Conservation (phyloP, 2,797 vertebrate genomes). For the Myripristis jacobus region DNA sequence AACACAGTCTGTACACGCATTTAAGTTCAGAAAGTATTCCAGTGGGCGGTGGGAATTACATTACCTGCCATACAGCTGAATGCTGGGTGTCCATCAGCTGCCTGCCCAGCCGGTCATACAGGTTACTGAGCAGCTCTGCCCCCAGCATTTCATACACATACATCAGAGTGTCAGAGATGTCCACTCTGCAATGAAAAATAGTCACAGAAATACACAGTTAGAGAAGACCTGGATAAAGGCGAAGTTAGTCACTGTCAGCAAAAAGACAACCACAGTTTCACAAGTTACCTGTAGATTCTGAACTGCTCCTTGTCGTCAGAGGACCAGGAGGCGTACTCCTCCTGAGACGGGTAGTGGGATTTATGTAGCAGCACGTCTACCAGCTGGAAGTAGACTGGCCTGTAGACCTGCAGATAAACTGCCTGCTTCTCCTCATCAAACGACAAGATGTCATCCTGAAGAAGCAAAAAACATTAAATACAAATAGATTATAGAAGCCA, state of each 20-base stretch:
- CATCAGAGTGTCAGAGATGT: constrained; percentile 99
- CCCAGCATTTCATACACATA: constrained; percentile 99
- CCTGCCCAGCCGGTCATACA: constrained; percentile 94
- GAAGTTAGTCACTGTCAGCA: not conserved
- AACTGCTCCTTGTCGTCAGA: constrained; percentile 98
- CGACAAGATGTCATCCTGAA: constrained; percentile 95
- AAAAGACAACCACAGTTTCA: not conserved
- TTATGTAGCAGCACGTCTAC: constrained; percentile 97
- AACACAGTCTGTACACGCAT: too few species aligned
- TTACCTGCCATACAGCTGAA: constrained; percentile 93
- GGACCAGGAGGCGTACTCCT: constrained; percentile 93
- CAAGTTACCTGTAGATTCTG: constrained; percentile 92
- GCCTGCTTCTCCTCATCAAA: constrained; percentile 94
- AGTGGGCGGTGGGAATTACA: constrained; percentile 64
- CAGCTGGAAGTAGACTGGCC: constrained; percentile 96
- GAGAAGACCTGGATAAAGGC: too few species aligned
- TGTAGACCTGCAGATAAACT: constrained; percentile 95
- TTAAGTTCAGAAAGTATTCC: not conserved
- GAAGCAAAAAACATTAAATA: not conserved
- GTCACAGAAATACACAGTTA: not conserved
- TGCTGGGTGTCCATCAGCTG: constrained; percentile 91
- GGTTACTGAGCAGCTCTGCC: constrained; percentile 94
- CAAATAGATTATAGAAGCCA: not conserved
- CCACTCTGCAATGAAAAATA: constrained; percentile 85
- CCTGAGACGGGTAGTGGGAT: constrained; percentile 93